phyloP scores from a whole-genome alignment of 2,113 vertebrate genomes.

The Hystrix cristata region DNA sequence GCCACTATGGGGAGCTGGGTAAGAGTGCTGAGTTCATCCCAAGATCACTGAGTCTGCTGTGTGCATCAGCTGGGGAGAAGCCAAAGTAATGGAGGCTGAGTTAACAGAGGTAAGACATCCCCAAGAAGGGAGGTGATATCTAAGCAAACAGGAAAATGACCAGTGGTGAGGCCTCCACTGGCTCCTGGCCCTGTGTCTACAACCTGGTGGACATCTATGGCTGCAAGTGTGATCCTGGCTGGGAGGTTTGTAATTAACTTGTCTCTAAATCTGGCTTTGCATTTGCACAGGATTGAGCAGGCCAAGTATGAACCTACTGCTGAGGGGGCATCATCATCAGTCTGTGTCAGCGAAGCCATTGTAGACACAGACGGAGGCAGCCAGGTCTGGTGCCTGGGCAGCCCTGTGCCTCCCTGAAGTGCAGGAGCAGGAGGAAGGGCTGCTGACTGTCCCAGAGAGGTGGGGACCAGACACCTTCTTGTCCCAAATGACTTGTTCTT shows the following conservation, averaged over 20 bases:
- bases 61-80: neutral
- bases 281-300: neutral
- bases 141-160: neutral
- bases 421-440: accelerated
- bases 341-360: neutral
- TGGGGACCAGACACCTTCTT: neutral
- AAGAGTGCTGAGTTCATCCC: neutral
- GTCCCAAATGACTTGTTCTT: neutral
- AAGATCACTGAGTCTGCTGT: accelerated
- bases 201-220: accelerated
- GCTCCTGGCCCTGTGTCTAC: neutral
- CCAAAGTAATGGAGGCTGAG: neutral
- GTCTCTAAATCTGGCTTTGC: neutral
- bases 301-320: accelerated
- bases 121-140: neutral
- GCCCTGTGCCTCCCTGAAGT: neutral
- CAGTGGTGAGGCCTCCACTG: neutral
- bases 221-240: accelerated
- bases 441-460: neutral
- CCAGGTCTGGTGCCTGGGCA: neutral
- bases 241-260: neutral
- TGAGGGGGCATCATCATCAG: accelerated
- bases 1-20: neutral
- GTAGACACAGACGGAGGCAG: neutral
- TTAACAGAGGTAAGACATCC: neutral